Conservation (phyloP, 2,888 invertebrate species). For the Leucozona laternaria region DNA sequence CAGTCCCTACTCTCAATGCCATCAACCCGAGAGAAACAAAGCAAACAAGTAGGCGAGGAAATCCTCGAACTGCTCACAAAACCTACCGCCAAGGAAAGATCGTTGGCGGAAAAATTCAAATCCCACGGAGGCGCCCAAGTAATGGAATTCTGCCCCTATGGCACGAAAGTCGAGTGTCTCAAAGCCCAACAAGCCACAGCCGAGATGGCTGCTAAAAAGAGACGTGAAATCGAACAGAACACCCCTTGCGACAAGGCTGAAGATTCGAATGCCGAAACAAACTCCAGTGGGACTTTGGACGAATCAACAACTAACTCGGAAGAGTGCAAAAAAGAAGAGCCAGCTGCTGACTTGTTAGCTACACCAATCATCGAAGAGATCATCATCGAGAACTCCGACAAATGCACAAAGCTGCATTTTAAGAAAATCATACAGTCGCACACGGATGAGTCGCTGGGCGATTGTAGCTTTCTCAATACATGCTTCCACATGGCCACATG, state of each 20-base stretch:
- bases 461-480: constrained; percentile 98
- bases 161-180: constrained; percentile 94
- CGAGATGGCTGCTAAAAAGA: constrained; percentile 82
- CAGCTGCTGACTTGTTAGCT: constrained; percentile 18
- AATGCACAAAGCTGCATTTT: constrained; percentile 96
- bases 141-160: constrained; percentile 98
- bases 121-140: constrained; percentile 97
- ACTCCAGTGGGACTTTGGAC: constrained; percentile 78
- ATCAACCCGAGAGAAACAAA: constrained; percentile 97
- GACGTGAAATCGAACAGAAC: constrained; percentile 76
- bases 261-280: constrained; percentile 73
- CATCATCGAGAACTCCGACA: constrained; percentile 81
- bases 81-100: constrained; percentile 97
- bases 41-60: constrained; percentile 97
- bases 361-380: constrained; percentile 69
- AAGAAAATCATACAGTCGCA: constrained; percentile 98
- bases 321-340: constrained; percentile 61
- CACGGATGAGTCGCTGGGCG: constrained; percentile 97
- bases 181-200: constrained; percentile 84
- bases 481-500: constrained; percentile 99
- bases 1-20: constrained; percentile 85
- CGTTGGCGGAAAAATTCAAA: constrained; percentile 96
- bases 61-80: constrained; percentile 96
- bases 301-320: constrained; percentile 77
- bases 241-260: constrained; percentile 57